Evolutionary conservation across 2,888 invertebrate species (phyloP), one percentile per base, ranked within the genome.

Genomic region (Athetis lepigone): DNA sequence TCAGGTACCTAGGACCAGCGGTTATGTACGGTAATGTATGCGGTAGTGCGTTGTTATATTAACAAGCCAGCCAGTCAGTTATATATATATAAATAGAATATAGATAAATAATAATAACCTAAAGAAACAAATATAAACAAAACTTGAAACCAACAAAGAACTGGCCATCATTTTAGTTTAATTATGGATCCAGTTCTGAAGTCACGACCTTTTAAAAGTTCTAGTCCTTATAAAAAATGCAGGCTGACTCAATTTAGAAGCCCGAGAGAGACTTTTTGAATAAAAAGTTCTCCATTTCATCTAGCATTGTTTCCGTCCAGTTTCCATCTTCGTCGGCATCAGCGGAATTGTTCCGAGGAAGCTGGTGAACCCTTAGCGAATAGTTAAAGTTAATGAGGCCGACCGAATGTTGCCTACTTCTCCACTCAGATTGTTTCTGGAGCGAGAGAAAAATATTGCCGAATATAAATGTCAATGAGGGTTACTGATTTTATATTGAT

Each of bases 331-430:
- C 62, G 78, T 75, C 64, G 72, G 73, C 77, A 80, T 80, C 81
- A 80, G 74, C 74, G 67, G 70, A 66, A 83, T 85, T 86, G 83
- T 86, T 84, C 79, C 59, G 70, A 59, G 71, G 78, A 77, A 75
- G 80, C 79, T 67, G 76, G 73, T 70, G 77, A 81, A 82, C 85
- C 87, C 86, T 87, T 82, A 81, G 80, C 82, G 85, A 86, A 88
- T 89, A 89, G 90, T 90, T 89, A 88, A 88, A 86, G 83, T 87
- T 87, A 89, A 90, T 88, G 88, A 90, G 86, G 81, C 82, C 78
- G 71, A 77, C 78, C 81, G 73, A 84, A 77, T 77, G 82, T 77
- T 69, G 76, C 80, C 77, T 79, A 79, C 85, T 84, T 72, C 75
- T 77, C 72, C 63, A 80, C 79, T 82, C 78, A 81, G 79, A 81